A percentile compares a stretch with the other conserved stretches of the same genome.
These are phyloP conservation scores for Arizona elegans DNA, from an alignment of 2,113 vertebrate genomes.

Conservation along the genomic window DNA sequence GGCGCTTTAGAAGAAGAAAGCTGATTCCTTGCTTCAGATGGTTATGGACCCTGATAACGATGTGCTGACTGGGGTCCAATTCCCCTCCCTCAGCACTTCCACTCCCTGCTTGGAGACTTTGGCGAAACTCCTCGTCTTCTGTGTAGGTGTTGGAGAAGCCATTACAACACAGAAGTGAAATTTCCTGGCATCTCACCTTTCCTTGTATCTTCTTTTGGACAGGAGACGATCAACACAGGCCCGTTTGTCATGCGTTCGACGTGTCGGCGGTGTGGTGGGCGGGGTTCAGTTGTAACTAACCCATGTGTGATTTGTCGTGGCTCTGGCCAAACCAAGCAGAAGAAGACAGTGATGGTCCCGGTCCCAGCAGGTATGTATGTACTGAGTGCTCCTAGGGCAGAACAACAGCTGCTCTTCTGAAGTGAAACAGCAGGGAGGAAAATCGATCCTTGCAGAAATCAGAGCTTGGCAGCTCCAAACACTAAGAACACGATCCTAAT, in stretches of 20 bases:
- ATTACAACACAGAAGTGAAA: neutral
- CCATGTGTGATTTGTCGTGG: conserved; percentile 85
- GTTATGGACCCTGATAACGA: neutral
- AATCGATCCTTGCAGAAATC: too few species aligned
- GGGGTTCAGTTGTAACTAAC: conserved; percentile 80
- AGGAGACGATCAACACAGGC: conserved; percentile 95
- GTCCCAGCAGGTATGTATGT: conserved; percentile 88
- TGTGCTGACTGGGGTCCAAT: neutral
- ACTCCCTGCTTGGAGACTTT: neutral
- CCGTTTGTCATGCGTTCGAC: conserved; percentile 98
- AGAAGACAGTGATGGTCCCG: conserved; percentile 85
- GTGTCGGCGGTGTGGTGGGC: conserved; percentile 86
- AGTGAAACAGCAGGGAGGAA: accelerated
- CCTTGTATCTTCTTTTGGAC: neutral
- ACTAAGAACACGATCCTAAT: too few species aligned
- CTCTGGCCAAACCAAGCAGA: conserved; percentile 89
- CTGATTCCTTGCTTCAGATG: neutral
- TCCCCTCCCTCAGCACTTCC: too few species aligned
- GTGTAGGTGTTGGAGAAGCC: neutral
- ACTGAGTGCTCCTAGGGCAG: accelerated
- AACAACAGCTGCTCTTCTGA: neutral
- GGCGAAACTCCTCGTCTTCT: neutral
- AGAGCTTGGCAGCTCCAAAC: neutral
- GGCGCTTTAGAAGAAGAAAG: neutral
- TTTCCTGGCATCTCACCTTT: neutral